phyloP scores from a whole-genome alignment of 2,797 vertebrate species.

The Alfaro cultratus region DNA sequence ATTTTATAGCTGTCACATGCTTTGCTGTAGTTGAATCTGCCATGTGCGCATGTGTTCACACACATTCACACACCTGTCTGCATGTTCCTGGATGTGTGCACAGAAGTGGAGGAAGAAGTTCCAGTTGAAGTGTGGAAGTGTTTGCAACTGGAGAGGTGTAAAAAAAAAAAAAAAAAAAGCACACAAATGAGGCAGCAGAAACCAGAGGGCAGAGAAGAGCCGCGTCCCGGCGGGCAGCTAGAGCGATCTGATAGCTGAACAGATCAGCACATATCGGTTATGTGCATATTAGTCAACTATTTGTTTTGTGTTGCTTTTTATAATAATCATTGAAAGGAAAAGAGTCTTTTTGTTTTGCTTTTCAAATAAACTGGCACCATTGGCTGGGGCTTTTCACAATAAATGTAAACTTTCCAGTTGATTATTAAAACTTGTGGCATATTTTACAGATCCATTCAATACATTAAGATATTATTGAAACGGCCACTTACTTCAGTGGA shows the following conservation, averaged over 20 bases:
- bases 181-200: no score
- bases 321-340: neutral
- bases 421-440: neutral
- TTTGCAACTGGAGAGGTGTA: neutral
- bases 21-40: neutral
- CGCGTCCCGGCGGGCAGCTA: neutral
- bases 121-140: neutral
- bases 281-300: neutral
- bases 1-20: neutral
- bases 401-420: neutral
- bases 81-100: neutral
- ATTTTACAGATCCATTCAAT: neutral
- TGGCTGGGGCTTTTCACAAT: neutral
- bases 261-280: neutral
- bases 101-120: neutral
- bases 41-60: neutral
- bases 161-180: neutral
- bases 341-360: neutral
- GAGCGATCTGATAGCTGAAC: no score
- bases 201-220: neutral
- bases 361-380: neutral
- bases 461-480: no score
- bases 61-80: neutral
- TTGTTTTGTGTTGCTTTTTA: neutral
- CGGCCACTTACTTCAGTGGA: no score